A percentile compares a stretch with the other conserved stretches of the same genome.
Evolutionary conservation across 2,797 vertebrate species (phyloP).

Genomic region (Sphaeramia orbicularis): DNA sequence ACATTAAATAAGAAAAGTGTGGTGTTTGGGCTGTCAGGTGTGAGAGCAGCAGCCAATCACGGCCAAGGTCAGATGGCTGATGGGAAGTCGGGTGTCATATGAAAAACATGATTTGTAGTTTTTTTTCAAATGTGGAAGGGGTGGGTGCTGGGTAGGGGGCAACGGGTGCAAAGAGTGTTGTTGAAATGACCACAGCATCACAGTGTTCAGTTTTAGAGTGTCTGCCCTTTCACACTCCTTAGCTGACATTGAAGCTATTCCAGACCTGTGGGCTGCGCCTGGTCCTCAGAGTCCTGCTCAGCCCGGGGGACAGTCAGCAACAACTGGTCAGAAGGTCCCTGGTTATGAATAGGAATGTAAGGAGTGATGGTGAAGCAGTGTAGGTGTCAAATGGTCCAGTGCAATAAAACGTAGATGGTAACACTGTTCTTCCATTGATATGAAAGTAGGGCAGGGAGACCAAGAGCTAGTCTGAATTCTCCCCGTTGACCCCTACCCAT

Average conservation of each 20-base stretch:
- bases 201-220: constrained; percentile 22
- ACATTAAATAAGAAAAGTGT: not conserved
- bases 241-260: constrained; percentile 7
- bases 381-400: not conserved
- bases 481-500: not conserved
- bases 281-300: not conserved
- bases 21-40: constrained; percentile 28
- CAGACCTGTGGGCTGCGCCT: constrained; percentile 12
- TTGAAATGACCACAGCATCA: constrained; percentile 2
- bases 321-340: constrained; percentile 41
- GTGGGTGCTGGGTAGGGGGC: not conserved
- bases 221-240: constrained; percentile 21
- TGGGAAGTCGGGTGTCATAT: constrained; percentile 1
- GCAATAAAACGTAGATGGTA: not conserved
- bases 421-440: not conserved
- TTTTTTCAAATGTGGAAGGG: not conserved
- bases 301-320: not conserved
- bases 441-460: not conserved
- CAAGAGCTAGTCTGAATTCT: not conserved
- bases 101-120: constrained; percentile 13
- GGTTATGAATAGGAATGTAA: constrained; percentile 14
- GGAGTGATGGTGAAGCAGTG: constrained; percentile 37
- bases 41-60: constrained; percentile 23
- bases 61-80: constrained; percentile 40
- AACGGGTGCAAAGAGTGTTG: constrained; percentile 2